These are phyloP conservation scores for Nomada ruficornis DNA, from an alignment of 2,888 invertebrate species.

Conservation along the genomic window DNA sequence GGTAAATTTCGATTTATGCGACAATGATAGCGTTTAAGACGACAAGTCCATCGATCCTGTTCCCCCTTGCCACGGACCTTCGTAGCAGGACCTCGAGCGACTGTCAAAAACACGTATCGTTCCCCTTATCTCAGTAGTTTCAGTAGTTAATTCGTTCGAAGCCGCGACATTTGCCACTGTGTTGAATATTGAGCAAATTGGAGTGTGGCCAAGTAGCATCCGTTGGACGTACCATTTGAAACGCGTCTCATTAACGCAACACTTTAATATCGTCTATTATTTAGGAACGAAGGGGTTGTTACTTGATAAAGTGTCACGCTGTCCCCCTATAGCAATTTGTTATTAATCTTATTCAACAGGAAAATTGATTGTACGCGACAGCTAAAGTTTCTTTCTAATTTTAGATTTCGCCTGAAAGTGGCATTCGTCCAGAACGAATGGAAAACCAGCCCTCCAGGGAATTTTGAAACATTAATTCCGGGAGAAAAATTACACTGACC, in stretches of 20 bases:
- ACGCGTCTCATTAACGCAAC: constrained; percentile 26
- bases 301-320: too few species aligned
- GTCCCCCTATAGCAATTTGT: not conserved
- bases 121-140: not conserved
- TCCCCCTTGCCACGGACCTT: not conserved
- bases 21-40: constrained; percentile 18
- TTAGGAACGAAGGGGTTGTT: too few species aligned
- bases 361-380: not conserved
- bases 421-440: too few species aligned
- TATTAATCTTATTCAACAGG: not conserved
- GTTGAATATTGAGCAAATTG: constrained; percentile 31
- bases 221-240: constrained; percentile 6
- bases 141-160: constrained; percentile 24
- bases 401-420: too few species aligned
- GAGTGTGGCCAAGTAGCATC: constrained; percentile 18
- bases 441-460: too few species aligned
- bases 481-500: not conserved
- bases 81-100: not conserved
- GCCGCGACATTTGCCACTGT: constrained; percentile 14
- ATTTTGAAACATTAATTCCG: too few species aligned
- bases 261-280: too few species aligned
- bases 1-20: constrained; percentile 15
- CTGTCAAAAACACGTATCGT: not conserved
- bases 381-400: too few species aligned
- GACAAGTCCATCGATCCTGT: constrained; percentile 28